Evolutionary conservation across 2,888 invertebrate species (phyloP), one percentile per base, ranked within the genome.

Genomic region (Hymenopus coronatus): DNA sequence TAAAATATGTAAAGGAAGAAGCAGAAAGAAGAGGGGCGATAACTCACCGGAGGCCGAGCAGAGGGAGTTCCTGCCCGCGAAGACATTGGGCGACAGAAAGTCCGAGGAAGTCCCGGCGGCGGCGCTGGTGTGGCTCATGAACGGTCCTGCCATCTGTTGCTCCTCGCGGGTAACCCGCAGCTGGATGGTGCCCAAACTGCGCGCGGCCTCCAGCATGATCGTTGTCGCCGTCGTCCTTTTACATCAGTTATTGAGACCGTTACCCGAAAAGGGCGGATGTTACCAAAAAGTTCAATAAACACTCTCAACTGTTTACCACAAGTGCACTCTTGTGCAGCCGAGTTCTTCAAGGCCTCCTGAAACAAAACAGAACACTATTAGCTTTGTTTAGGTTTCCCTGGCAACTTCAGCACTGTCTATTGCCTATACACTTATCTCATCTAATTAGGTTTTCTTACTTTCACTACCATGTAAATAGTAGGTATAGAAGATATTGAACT

Each of bases 11-110:
- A 33, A 8, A 27, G 15, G 28, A 2, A 15, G 6, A 15, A 12
- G 8, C 54, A 46, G 12, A 15, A 28, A 46, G 12, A 15, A 30
- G 30, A 30, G 70, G 33, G 15, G 12, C 9, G 15, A 83, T 83
- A 28, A 91, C 92, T 92, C 91, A 94, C 94, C 94, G 91, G 93
- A 94, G 25, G 93, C 93, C 25, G 94, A 94, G 90, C 94, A 93
- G 82, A 94, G 92, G 3, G 94, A 94, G 91, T 94, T 94, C 86
- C 94, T 92, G 20, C 94, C 94, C 88, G 93, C 93, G 89, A 94
- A 93, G 9, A 81, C 81, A 91, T 94, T 92, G 82, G 94, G 94
- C 70, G 94, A 94, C 88, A 94, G 92, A 90, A 90, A 89, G 84
- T 87, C 87, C 25, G 89, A 84, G 20, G 89, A 89, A 54, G 89